phyloP scores from a whole-genome alignment of 2,888 invertebrate genomes.

The Agrotis exclamationis region DNA sequence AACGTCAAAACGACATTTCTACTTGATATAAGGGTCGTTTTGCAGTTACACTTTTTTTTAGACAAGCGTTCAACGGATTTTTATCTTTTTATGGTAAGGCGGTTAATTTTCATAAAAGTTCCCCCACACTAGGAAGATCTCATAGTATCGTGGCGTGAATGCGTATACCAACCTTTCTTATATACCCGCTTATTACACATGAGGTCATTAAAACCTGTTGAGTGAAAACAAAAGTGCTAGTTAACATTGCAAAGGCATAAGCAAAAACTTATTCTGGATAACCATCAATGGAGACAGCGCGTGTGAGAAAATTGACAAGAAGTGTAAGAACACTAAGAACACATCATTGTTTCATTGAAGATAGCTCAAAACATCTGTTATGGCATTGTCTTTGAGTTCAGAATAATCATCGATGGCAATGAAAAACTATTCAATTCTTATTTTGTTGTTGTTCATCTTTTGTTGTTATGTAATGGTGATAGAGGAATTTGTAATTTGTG shows the following conservation, averaged over 20 bases:
- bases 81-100: too few species aligned
- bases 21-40: too few species aligned
- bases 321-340: conserved; percentile 65
- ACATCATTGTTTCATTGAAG: conserved; percentile 68
- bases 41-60: too few species aligned
- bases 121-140: too few species aligned
- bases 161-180: too few species aligned
- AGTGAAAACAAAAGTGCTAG: conserved; percentile 61
- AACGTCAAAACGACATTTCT: too few species aligned
- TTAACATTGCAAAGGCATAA: conserved; percentile 41
- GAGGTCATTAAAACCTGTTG: conserved; percentile 50
- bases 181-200: neutral
- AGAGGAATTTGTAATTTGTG: neutral
- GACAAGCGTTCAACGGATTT: too few species aligned
- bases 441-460: conserved; percentile 33
- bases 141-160: too few species aligned
- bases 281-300: conserved; percentile 72
- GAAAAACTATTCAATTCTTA: conserved; percentile 26
- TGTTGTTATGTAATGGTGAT: conserved; percentile 24
- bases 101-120: too few species aligned
- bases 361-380: conserved; percentile 35
- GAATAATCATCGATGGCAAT: conserved; percentile 9
- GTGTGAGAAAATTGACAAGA: conserved; percentile 73
- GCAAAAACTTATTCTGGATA: conserved; percentile 72
- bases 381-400: conserved; percentile 53